Evolutionary conservation across 1,140 invertebrate species (phyloP), one percentile per base, ranked within the genome.

Genomic region (Hycleus cichorii): DNA sequence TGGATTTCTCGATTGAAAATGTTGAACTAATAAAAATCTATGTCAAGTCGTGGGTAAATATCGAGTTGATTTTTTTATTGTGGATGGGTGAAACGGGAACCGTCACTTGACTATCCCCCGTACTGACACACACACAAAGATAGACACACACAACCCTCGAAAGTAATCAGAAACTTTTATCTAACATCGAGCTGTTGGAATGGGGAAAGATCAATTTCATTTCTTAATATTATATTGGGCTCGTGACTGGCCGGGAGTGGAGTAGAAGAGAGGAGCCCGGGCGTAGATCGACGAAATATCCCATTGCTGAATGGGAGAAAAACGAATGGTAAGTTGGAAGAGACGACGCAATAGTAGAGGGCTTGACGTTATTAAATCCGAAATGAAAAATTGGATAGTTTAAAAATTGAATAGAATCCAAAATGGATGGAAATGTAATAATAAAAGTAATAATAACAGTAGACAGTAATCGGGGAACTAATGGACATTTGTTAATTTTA

Each of bases 311-410:
- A 58, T 32, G 32, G 32, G 32, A 32, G 7, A 32, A 32, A 32
- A 7, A 7, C 4, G 32, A 32, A 32, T 32, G 7, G 7, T 4
- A 32, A 32, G 32, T 32, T 32, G 32, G 32, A 32, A 7, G 7
- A 18, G 18, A 18, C 18, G 40, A 11, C 40, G 40, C 40, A n/a
- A 10, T 11, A 62, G 18, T 18, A 2, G 18, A 18, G 18, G 18
- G 65, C 69, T 42, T 71, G 69, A 72, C 69, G 69, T 71, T 72
- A 72, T 72, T 72, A 72, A 72, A 72, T 72, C 66, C 69, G 63
- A 70, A 70, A 71, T 72, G 71, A 72, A 71, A 71, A 72, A 72
- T 72, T 72, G 71, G 68, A 65, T 70, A 71, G 69, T 71, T 71
- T 71, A 68, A 72, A 71, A 42, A 32, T 32, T 32, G 32, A 32